phyloP scores from a whole-genome alignment of 1,140 invertebrate species.

The Pseudomyrmex pallidus region DNA sequence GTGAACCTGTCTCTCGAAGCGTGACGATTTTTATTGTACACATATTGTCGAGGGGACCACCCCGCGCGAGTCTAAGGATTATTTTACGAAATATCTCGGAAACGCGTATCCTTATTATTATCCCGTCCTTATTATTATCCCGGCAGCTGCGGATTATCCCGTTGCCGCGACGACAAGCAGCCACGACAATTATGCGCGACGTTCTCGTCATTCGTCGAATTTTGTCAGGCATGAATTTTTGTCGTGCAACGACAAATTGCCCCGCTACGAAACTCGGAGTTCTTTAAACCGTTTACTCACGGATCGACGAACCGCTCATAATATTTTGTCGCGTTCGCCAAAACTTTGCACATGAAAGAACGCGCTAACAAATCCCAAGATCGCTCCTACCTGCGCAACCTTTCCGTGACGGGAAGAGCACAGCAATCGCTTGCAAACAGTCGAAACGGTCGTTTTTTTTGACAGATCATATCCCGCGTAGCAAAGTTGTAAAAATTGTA shows the following conservation, averaged over 20 bases:
- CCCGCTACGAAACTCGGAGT: constrained; percentile 53
- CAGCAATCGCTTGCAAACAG: no score
- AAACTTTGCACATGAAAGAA: constrained; percentile 45
- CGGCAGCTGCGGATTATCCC: constrained; percentile 78
- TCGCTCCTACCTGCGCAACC: constrained; percentile 16
- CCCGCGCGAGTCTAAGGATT: constrained; percentile 62
- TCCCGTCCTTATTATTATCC: constrained; percentile 12
- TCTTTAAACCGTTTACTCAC: constrained; percentile 83
- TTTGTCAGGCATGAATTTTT: constrained; percentile 80
- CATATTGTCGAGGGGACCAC: constrained; percentile 33
- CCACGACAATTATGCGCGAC: constrained; percentile 68
- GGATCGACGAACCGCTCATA: constrained; percentile 80
- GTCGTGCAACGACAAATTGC: constrained; percentile 81
- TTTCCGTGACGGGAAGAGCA: not conserved
- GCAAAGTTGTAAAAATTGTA: no score
- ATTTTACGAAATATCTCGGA: constrained; percentile 55
- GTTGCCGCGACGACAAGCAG: constrained; percentile 68
- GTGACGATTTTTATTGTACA: not conserved
- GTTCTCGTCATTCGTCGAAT: constrained; percentile 71
- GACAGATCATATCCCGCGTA: no score
- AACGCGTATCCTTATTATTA: constrained; percentile 11
- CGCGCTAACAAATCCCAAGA: constrained; percentile 55
- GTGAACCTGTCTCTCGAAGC: constrained; percentile 7
- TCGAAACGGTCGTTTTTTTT: no score
- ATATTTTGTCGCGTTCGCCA: constrained; percentile 81